Conservation (phyloP, 2,888 invertebrate genomes). For the Itoplectis maculator region DNA sequence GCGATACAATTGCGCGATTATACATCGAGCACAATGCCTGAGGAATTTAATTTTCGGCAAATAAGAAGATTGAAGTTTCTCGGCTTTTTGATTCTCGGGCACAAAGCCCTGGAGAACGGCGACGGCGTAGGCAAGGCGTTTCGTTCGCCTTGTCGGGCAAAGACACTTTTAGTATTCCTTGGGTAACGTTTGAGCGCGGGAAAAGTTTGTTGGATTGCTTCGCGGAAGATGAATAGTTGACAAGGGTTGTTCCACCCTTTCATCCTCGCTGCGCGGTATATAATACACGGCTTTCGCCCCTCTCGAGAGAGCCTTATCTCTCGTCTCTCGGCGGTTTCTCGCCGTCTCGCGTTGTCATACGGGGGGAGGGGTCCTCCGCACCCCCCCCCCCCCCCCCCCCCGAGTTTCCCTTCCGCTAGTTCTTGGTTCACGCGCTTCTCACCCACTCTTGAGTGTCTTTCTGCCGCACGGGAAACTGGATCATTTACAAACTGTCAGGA, state of each 20-base stretch:
- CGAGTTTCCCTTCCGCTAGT: constrained; percentile 71
- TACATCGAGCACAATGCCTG: neutral
- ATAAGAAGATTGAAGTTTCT: neutral
- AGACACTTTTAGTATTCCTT: constrained; percentile 73
- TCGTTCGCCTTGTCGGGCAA: constrained; percentile 24
- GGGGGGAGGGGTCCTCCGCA: too few relatives aligned
- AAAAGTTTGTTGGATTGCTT: constrained; percentile 76
- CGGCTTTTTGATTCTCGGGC: neutral
- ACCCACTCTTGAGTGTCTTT: constrained; percentile 63
- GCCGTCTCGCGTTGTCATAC: constrained; percentile 45
- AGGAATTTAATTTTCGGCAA: neutral
- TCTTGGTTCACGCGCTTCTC: constrained; percentile 58
- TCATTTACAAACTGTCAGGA: constrained; percentile 81
- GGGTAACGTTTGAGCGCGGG: constrained; percentile 55
- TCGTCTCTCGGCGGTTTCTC: constrained; percentile 66
- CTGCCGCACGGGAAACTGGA: constrained; percentile 75
- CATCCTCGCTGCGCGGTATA: constrained; percentile 42
- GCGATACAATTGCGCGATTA: neutral
- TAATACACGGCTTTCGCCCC: constrained; percentile 52
- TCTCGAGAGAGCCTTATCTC: constrained; percentile 61
- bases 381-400: too few relatives aligned
- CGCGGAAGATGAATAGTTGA: constrained; percentile 78
- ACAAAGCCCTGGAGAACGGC: neutral
- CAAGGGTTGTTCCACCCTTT: constrained; percentile 64
- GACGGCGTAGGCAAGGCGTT: constrained; percentile 21